Conservation (phyloP, 2,888 invertebrate genomes). For the Nomada fabriciana region DNA sequence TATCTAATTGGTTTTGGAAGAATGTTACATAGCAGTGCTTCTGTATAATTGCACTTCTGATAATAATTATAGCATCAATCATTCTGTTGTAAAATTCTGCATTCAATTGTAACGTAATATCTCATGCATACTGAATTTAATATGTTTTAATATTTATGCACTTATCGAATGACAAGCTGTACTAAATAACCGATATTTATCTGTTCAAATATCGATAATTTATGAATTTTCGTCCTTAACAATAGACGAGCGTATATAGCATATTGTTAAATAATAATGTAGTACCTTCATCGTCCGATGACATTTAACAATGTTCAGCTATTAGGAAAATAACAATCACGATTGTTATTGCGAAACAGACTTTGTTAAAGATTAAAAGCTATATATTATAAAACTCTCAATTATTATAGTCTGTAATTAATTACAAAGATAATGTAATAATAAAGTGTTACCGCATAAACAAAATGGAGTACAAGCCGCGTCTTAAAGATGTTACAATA, state of each 20-base stretch:
- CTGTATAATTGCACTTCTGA: slow-evolving; percentile 20
- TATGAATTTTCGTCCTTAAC: background rate
- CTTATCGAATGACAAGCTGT: background rate
- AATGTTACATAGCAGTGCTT: slow-evolving; percentile 15
- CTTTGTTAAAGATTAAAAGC: slow-evolving; percentile 12
- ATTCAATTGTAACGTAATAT: background rate
- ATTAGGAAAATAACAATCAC: background rate
- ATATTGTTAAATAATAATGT: slow-evolving; percentile 15
- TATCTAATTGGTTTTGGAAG: slow-evolving; percentile 17
- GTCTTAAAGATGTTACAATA: background rate
- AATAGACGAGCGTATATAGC: background rate
- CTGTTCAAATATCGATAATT: slow-evolving; percentile 12
- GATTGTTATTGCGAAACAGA: background rate
- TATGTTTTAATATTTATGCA: slow-evolving; percentile 16
- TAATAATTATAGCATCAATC: slow-evolving; percentile 41
- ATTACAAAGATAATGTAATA: slow-evolving; percentile 17
- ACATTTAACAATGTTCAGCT: background rate
- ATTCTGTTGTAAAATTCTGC: slow-evolving; percentile 21
- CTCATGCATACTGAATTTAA: slow-evolving; percentile 4
- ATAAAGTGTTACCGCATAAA: slow-evolving; percentile 20
- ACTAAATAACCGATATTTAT: slow-evolving; percentile 16
- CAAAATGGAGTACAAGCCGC: background rate
- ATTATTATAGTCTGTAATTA: slow-evolving; percentile 14
- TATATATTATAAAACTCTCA: slow-evolving; percentile 3
- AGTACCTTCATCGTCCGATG: background rate